phyloP scores from a whole-genome alignment of 2,113 vertebrate genomes.

The Bubalus kerabau region DNA sequence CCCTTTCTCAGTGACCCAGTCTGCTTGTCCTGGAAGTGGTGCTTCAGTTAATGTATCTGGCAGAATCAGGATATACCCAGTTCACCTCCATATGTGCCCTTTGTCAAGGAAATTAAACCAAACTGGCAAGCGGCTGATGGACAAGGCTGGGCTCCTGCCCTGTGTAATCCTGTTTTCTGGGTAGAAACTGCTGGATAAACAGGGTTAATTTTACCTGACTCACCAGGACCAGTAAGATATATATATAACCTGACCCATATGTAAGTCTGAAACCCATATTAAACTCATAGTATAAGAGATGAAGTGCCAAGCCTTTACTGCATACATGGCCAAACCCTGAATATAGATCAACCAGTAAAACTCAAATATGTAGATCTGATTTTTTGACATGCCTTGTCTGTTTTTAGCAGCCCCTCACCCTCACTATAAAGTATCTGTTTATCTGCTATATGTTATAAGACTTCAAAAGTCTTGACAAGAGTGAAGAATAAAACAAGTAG shows the following conservation, averaged over 20 bases:
- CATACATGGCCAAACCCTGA: background rate
- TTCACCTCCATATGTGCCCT: conserved; percentile 58
- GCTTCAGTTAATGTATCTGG: conserved; percentile 51
- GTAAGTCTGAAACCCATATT: conserved; percentile 16
- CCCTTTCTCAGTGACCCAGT: conserved; percentile 43
- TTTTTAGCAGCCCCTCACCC: background rate
- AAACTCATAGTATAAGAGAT: conserved; percentile 50
- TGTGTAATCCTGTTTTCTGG: conserved; percentile 35
- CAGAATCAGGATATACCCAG: conserved; percentile 37
- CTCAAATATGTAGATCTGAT: background rate
- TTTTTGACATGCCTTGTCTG: background rate
- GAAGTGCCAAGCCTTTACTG: conserved; percentile 39
- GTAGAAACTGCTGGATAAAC: background rate
- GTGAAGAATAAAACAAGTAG: background rate
- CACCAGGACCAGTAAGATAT: conserved; percentile 29
- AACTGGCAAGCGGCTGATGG: conserved; percentile 49
- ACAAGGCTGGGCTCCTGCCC: conserved; percentile 62
- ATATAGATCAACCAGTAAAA: background rate
- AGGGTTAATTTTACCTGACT: conserved; percentile 46
- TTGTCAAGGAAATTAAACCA: conserved; percentile 62
- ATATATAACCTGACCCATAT: background rate
- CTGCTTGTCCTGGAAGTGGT: conserved; percentile 64
- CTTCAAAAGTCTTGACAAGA: background rate
- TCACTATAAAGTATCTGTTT: background rate
- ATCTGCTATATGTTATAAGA: background rate